phyloP scores from a whole-genome alignment of 2,797 vertebrate species.

The Sebastes nivosus region DNA sequence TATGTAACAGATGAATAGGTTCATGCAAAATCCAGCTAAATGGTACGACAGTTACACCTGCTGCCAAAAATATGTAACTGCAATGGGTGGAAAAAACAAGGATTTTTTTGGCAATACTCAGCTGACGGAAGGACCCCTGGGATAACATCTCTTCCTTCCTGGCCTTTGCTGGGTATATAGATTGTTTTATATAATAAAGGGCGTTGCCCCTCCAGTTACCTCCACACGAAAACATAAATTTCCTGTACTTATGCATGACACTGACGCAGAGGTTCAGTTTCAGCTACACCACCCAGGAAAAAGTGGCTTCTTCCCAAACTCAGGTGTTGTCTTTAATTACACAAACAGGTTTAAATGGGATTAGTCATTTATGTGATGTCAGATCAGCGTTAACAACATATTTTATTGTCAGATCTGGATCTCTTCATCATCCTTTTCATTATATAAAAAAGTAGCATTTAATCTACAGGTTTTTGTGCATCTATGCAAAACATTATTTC shows the following conservation, averaged over 20 bases:
- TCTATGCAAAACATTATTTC: background rate
- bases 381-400: background rate
- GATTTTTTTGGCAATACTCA: background rate
- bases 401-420: background rate
- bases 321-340: no score
- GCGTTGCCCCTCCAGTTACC: no score
- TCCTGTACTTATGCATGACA: no score
- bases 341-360: no score
- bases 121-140: background rate
- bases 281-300: no score
- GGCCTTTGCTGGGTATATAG: no score
- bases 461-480: background rate
- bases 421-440: background rate
- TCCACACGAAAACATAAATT: no score
- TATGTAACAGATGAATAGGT: background rate
- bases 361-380: background rate
- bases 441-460: background rate
- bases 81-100: background rate
- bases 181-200: background rate
- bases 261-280: no score
- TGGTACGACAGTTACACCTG: slow-evolving; percentile 9
- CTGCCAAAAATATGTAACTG: background rate
- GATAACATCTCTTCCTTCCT: background rate
- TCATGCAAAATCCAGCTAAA: background rate
- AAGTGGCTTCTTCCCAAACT: no score